A percentile compares a stretch with the other conserved stretches of the same genome.
Conservation (phyloP, 2,888 invertebrate genomes). For the Euplagia quadripunctaria region DNA sequence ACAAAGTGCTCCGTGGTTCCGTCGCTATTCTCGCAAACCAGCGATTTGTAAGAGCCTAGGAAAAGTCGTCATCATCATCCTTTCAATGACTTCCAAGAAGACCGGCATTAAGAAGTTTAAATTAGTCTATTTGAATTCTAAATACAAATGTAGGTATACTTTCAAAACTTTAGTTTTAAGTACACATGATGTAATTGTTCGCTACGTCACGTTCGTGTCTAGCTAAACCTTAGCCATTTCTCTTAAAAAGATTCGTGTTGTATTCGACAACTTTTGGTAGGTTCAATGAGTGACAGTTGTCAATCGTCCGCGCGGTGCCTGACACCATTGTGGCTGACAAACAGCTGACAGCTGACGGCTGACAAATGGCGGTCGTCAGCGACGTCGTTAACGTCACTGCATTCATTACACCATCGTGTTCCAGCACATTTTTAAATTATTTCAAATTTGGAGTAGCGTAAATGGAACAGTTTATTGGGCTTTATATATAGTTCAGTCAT, state of each 20-base stretch:
- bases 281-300: constrained; percentile 67
- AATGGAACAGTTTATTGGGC: constrained; percentile 4
- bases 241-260: constrained; percentile 22
- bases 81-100: too few species aligned
- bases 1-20: too few species aligned
- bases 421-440: constrained; percentile 75
- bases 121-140: too few species aligned
- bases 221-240: neutral
- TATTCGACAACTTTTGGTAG: constrained; percentile 47
- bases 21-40: too few species aligned
- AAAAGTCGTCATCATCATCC: too few species aligned
- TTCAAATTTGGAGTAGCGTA: constrained; percentile 27
- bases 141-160: too few species aligned
- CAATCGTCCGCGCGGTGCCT: constrained; percentile 75
- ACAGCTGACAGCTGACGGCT: constrained; percentile 74
- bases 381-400: constrained; percentile 74
- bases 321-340: constrained; percentile 80
- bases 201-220: too few species aligned
- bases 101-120: too few species aligned
- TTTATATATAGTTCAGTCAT: neutral
- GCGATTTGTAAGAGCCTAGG: too few species aligned
- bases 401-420: constrained; percentile 68
- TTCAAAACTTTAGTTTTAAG: too few species aligned
- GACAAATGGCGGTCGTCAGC: constrained; percentile 71
- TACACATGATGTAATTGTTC: too few species aligned